phyloP scores from a whole-genome alignment of 2,797 vertebrate species.

The Halcyon chelicuti region DNA sequence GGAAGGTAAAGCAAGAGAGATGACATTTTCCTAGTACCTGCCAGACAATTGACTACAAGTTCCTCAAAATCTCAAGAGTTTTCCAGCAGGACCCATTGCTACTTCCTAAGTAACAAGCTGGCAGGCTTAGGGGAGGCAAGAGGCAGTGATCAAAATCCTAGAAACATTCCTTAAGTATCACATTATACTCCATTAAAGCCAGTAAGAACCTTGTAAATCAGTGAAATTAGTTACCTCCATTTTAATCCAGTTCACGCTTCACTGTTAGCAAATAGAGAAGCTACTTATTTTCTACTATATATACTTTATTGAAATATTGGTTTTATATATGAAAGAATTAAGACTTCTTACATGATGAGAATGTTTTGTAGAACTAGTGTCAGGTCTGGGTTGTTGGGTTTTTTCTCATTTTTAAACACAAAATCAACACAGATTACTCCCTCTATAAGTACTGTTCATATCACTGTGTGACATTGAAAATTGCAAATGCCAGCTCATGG shows the following conservation, averaged over 20 bases:
- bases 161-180: not conserved
- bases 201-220: not conserved
- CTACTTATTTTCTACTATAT: not conserved
- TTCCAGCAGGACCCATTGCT: not conserved
- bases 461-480: slow-evolving; percentile 45
- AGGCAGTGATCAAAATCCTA: not conserved
- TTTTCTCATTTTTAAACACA: not conserved
- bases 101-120: not conserved
- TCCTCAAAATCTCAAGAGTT: too few relatives aligned
- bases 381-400: not conserved
- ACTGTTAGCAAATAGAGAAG: not conserved
- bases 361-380: not conserved
- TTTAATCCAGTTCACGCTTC: not conserved
- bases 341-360: not conserved
- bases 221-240: not conserved
- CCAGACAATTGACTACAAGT: not conserved
- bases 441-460: not conserved
- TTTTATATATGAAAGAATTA: not conserved
- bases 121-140: not conserved
- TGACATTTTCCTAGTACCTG: not conserved
- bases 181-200: not conserved
- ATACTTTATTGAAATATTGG: not conserved
- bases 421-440: not conserved
- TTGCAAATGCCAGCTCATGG: not conserved
- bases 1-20: not conserved